Evolutionary conservation across 37 sponge, comb jelly and placozoan genomes (phyloP).

Genomic region (Tethya wilhelma): DNA sequence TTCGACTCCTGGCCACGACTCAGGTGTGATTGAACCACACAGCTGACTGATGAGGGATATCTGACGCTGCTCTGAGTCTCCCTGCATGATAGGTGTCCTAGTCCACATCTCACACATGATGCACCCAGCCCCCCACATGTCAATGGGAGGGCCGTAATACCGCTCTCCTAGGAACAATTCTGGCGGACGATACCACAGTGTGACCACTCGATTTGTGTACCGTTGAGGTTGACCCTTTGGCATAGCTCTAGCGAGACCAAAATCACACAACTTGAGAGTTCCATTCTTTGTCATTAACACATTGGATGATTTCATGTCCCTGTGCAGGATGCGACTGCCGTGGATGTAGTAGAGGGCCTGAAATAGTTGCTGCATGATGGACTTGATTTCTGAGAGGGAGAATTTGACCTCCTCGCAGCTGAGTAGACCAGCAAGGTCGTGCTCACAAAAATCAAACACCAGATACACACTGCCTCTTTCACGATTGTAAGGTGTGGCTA

Average conservation of each 20-base stretch:
- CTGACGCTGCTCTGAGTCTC: conserved; percentile 92
- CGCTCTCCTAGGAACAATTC: conserved; percentile 95
- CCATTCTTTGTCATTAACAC: conserved; percentile 91
- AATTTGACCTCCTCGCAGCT: conserved; percentile 88
- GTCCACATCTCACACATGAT: conserved; percentile 99
- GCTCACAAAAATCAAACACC: conserved; percentile 98
- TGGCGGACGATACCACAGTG: conserved; percentile 99
- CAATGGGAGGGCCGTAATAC: conserved; percentile 94
- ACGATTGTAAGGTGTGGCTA: conserved; percentile 87
- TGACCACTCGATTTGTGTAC: conserved; percentile 97
- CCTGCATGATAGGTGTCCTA: conserved; percentile 93
- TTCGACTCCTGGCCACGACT: conserved; percentile 92
- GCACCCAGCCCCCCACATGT: conserved; percentile 99
- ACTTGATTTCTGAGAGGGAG: conserved; percentile 88
- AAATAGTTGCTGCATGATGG: conserved; percentile 89
- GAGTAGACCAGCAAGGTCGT: conserved; percentile 96
- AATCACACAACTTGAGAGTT: conserved; percentile 90
- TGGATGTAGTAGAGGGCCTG: conserved; percentile 93
- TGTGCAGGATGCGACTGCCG: conserved; percentile 87
- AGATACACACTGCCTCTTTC: conserved; percentile 93
- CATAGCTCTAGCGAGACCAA: conserved; percentile 92
- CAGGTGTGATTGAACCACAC: conserved; percentile 94
- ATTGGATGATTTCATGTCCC: conserved; percentile 99
- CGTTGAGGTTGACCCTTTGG: conserved; percentile 54
- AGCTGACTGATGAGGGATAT: conserved; percentile 88